Conservation (phyloP, 2,888 invertebrate genomes). For the Poecilus cupreus region DNA sequence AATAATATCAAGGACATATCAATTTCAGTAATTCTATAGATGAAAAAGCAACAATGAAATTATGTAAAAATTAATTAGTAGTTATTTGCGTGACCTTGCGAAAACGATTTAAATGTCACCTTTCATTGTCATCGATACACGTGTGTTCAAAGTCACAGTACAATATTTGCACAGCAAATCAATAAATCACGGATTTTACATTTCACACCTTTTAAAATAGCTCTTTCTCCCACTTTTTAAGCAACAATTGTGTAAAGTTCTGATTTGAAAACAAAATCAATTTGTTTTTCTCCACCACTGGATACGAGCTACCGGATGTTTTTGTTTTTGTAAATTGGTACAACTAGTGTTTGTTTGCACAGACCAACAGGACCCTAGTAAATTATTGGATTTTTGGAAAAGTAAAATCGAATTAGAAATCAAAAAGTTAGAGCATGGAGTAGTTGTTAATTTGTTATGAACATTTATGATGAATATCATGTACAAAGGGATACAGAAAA, state of each 20-base stretch:
- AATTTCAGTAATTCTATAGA: slow-evolving; percentile 39
- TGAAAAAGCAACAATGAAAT: slow-evolving; percentile 45
- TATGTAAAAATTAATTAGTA: slow-evolving; percentile 38
- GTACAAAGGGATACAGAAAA: too few species aligned
- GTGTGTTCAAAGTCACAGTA: neutral
- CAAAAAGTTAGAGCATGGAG: too few species aligned
- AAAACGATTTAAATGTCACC: slow-evolving; percentile 45
- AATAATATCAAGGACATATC: slow-evolving; percentile 47
- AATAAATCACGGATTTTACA: slow-evolving; percentile 19
- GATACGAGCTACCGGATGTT: too few species aligned
- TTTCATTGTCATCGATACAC: slow-evolving; percentile 36
- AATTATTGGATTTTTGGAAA: too few species aligned
- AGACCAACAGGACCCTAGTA: too few species aligned
- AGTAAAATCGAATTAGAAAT: too few species aligned
- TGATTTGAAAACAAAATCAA: neutral
- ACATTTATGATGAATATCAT: too few species aligned
- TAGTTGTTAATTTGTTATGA: too few species aligned
- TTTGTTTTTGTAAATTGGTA: too few species aligned
- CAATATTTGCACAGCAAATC: slow-evolving; percentile 28
- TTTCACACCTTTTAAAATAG: neutral
- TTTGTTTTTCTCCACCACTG: neutral
- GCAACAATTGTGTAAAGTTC: neutral
- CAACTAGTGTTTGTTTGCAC: too few species aligned
- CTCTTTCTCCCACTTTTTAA: neutral
- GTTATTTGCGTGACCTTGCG: slow-evolving; percentile 32